A percentile compares a stretch with the other conserved stretches of the same genome.
phyloP scores from a whole-genome alignment of 2,113 vertebrate genomes.

The Pterocles burchelli region DNA sequence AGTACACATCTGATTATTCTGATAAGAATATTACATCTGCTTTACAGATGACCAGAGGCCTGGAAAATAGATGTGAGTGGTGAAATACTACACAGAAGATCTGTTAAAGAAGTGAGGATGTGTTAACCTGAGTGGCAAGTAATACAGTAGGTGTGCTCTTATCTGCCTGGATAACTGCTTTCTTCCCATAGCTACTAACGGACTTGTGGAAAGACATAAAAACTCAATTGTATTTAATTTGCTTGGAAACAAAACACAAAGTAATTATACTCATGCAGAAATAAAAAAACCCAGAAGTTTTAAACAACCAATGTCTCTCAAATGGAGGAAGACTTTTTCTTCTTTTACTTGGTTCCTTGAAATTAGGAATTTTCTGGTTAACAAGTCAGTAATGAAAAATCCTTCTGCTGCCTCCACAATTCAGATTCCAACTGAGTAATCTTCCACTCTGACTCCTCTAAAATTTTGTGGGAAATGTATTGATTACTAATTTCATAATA shows the following conservation, averaged over 20 bases:
- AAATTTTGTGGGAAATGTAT: not conserved
- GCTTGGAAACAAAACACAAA: not conserved
- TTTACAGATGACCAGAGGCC: not conserved
- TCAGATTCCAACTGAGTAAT: not conserved
- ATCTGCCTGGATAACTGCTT: not conserved
- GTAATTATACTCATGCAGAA: not conserved
- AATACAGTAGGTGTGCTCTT: not conserved
- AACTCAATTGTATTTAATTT: not conserved
- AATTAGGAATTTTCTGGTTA: not conserved
- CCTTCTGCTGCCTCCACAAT: not conserved
- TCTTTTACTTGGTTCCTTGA: not conserved
- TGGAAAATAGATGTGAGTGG: not conserved
- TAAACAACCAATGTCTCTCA: not conserved
- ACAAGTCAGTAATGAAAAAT: not conserved
- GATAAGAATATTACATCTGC: not conserved
- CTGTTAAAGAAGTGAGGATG: not conserved
- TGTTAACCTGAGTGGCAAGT: not conserved
- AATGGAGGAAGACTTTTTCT: not conserved
- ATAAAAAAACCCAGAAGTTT: not conserved
- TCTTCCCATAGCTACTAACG: not conserved
- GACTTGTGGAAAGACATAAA: not conserved
- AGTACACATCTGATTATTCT: not conserved
- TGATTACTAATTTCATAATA: not conserved
- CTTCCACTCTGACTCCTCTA: not conserved
- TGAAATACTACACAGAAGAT: not conserved